Conservation (phyloP, 2,113 vertebrate species). For the Mus pahari region DNA sequence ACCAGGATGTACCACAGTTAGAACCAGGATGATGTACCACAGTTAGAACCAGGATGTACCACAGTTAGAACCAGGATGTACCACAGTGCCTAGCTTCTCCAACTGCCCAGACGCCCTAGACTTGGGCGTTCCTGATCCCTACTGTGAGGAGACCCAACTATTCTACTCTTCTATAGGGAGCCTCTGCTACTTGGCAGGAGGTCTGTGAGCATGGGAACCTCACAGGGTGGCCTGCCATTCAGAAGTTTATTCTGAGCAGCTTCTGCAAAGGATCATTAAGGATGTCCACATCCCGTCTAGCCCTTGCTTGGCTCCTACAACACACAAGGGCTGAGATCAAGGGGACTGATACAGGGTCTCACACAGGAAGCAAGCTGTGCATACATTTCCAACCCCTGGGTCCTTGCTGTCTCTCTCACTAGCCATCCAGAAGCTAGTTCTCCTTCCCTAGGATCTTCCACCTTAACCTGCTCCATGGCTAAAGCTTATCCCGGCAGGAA, state of each 20-base stretch:
- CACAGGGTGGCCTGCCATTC: no score
- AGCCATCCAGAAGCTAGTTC: neutral
- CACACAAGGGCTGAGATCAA: neutral
- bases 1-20: no score
- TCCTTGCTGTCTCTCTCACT: neutral
- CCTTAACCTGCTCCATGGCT: neutral
- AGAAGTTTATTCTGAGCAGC: neutral
- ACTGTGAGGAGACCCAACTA: neutral
- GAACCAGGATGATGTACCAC: no score
- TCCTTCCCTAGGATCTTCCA: neutral
- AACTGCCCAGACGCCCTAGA: neutral
- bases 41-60: no score
- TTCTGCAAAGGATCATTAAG: neutral
- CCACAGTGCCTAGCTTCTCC: neutral
- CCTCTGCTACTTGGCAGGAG: neutral
- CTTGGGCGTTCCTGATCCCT: neutral
- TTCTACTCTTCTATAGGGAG: neutral
- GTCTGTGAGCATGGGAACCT: neutral
- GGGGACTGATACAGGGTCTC: accelerated
- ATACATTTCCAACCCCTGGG: neutral
- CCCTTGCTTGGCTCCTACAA: neutral
- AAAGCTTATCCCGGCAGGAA: neutral
- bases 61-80: neutral
- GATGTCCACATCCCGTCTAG: neutral
- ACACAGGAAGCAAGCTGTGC: neutral